These are phyloP conservation scores for Watsonalla cultraria DNA, from an alignment of 2,888 invertebrate species.

Conservation along the genomic window DNA sequence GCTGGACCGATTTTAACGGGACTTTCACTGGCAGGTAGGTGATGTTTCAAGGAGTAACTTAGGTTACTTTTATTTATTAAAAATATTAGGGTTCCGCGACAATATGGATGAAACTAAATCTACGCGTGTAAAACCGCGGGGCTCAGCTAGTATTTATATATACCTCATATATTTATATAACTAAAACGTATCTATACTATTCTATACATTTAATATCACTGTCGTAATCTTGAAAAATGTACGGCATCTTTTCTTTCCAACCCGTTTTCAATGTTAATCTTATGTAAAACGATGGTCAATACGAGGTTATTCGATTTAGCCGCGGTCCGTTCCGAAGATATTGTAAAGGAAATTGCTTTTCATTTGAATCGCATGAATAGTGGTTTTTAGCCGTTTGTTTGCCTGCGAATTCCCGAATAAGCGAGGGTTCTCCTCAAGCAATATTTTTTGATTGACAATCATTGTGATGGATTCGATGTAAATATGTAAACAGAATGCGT, in stretches of 20 bases:
- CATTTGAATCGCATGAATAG: constrained; percentile 27
- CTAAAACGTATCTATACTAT: no score
- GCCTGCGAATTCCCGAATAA: neutral
- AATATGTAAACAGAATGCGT: neutral
- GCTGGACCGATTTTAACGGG: no score
- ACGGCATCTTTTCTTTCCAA: constrained; percentile 15
- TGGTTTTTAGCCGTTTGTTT: neutral
- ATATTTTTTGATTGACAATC: neutral
- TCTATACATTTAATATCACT: neutral
- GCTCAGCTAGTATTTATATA: no score
- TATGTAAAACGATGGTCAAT: constrained; percentile 42
- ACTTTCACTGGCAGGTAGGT: no score
- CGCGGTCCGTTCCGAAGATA: constrained; percentile 33
- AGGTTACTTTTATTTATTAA: no score
- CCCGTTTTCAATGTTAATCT: constrained; percentile 21
- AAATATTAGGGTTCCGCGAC: no score
- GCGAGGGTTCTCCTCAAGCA: neutral
- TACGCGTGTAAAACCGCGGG: no score
- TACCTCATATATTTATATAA: no score
- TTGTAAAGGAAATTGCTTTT: constrained; percentile 63
- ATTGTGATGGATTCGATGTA: neutral
- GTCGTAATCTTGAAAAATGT: constrained; percentile 3
- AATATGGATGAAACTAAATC: no score
- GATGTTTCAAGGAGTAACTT: no score
- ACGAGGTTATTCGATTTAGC: constrained; percentile 37